Evolutionary conservation across 2,888 invertebrate species (phyloP), one percentile per base, ranked within the genome.

Genomic region (Tridacna crocea): DNA sequence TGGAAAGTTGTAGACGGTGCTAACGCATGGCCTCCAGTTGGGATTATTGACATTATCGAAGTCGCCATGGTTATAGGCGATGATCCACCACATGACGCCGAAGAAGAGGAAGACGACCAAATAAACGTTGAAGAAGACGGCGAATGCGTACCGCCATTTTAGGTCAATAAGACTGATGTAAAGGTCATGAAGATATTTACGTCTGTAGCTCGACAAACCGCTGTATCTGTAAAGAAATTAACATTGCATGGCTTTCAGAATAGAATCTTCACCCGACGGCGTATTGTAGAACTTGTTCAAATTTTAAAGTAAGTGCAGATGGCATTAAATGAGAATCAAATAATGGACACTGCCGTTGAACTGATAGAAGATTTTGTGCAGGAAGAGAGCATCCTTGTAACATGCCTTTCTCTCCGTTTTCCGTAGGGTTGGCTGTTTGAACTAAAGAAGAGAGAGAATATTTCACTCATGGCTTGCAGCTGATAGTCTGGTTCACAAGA

Each of bases 111-210:
- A 99, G 75, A 97, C 97, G 75, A 97, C 96, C 17, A 94, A 84
- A 82, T 99, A 99, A 89, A 97, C 97, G 93, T 97, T 96, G 58
- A 98, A 97, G 95, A 99, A 98, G 78, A 98, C 97, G 84, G 98
- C 95, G 88, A 99, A 96, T 89, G 98, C 98, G 75, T 91, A 93
- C 6, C 93, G 91, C 99, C 99, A 99, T 96, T 98, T 97, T 26
- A 98, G 97, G 95, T 98, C 98, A 89, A 98, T 98, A 88, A 99
- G 95, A 63, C 98, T 98, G 78, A 98, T 98, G 95, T 98, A 99
- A 92, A 98, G 97, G 93, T 99, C 98, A 46, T 89, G 77, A 0
- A 89, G 75, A 51, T 86, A 89, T 22, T 88, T 87, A 0, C 85
- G 73, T 92, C 98, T 96, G 94, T 98, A 96, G 95, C 98, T 98